A percentile compares a stretch with the other conserved stretches of the same genome.
phyloP scores from a whole-genome alignment of 2,113 vertebrate genomes.

The Oenanthe melanoleuca region DNA sequence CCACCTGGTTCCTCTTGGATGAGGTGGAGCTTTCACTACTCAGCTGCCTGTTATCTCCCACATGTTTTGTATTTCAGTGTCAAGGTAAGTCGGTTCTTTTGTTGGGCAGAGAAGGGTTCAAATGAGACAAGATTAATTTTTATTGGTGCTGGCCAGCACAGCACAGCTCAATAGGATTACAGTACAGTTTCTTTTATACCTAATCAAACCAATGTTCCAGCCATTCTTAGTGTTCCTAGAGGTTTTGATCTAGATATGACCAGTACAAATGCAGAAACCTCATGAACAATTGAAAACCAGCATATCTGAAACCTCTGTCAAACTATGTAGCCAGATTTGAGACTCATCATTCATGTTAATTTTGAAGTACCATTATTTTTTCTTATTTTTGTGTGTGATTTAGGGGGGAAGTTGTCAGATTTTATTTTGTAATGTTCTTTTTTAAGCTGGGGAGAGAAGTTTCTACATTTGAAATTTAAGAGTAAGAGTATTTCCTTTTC shows the following conservation, averaged over 20 bases:
- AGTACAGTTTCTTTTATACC: not conserved
- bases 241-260: not conserved
- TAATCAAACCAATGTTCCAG: not conserved
- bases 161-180: not conserved
- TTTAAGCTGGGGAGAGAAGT: not conserved
- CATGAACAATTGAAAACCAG: not conserved
- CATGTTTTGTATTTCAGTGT: not conserved
- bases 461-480: not conserved
- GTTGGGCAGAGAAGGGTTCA: not conserved
- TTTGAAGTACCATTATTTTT: not conserved
- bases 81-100: not conserved
- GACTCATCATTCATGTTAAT: not conserved
- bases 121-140: not conserved
- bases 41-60: not conserved
- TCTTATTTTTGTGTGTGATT: not conserved
- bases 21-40: not conserved
- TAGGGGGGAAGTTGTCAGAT: accelerated
- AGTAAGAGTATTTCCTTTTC: not conserved
- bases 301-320: not conserved
- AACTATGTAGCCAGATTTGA: not conserved
- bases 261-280: not conserved
- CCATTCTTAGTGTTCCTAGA: not conserved
- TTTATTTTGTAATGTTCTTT: accelerated
- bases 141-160: not conserved
- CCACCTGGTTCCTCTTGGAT: not conserved